Evolutionary conservation across 1,140 invertebrate genomes (phyloP).

Genomic region (Chelonus insularis): DNA sequence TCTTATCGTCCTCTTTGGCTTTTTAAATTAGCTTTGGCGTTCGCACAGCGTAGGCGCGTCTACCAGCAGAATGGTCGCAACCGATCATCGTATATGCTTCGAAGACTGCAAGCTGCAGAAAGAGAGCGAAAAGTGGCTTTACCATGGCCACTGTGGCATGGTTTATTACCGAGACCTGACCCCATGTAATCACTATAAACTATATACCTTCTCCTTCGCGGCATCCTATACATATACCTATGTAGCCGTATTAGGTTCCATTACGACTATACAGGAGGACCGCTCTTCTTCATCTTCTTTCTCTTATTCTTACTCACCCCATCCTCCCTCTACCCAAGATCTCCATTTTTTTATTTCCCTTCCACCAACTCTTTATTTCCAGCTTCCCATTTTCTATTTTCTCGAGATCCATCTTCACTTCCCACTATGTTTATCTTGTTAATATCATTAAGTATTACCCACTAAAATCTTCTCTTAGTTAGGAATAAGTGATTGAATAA

Average conservation of each 20-base stretch:
- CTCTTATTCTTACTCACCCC: slow-evolving; percentile 22
- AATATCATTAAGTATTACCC: not conserved
- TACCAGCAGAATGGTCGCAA: slow-evolving; percentile 26
- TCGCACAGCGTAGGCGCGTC: slow-evolving; percentile 54
- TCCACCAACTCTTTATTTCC: not conserved
- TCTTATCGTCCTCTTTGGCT: slow-evolving; percentile 45
- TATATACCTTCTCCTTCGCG: slow-evolving; percentile 51
- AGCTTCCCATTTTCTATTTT: not conserved
- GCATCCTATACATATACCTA: slow-evolving; percentile 33
- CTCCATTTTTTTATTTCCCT: not conserved
- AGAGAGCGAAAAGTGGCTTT: slow-evolving; percentile 19
- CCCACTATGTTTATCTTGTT: not conserved
- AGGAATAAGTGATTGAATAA: slow-evolving; percentile 1
- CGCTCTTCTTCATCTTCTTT: slow-evolving; percentile 31
- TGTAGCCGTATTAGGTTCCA: slow-evolving; percentile 55
- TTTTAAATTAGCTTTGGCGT: slow-evolving; percentile 53
- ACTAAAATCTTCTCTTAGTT: not conserved
- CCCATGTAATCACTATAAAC: slow-evolving; percentile 61
- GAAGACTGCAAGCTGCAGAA: slow-evolving; percentile 20
- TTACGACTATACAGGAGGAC: slow-evolving; percentile 45
- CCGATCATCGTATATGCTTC: slow-evolving; percentile 21
- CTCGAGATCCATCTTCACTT: not conserved
- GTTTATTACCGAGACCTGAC: slow-evolving; percentile 59
- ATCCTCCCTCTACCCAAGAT: not conserved
- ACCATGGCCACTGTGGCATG: slow-evolving; percentile 54